These are phyloP conservation scores for Hyperoplus lanceolatus DNA, from an alignment of 2,797 vertebrate species.

Conservation along the genomic window DNA sequence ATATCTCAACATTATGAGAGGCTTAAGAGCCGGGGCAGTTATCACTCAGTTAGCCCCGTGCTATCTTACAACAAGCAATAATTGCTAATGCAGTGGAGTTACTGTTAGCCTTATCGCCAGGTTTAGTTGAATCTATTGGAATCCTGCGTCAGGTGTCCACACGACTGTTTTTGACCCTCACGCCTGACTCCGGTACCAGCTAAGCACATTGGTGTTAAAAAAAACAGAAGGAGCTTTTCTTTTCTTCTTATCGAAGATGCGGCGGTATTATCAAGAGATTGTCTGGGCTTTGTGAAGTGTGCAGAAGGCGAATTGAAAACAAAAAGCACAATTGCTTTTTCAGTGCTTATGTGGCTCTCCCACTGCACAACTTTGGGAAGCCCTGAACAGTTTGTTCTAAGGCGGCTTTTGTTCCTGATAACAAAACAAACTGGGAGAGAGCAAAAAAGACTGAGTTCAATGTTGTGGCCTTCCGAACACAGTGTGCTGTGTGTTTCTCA, in stretches of 20 bases:
- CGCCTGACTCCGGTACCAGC: constrained; percentile 21
- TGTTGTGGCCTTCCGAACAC: constrained; percentile 40
- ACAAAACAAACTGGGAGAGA: constrained; percentile 50
- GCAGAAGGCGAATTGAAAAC: constrained; percentile 65
- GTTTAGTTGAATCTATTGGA: constrained; percentile 49
- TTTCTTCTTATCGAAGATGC: constrained; percentile 65
- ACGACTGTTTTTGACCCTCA: constrained; percentile 47
- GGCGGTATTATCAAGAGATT: constrained; percentile 71
- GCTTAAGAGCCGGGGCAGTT: constrained; percentile 73
- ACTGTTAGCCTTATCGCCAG: constrained; percentile 62
- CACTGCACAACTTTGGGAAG: constrained; percentile 64
- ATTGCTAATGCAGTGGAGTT: constrained; percentile 63
- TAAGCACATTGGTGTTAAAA: constrained; percentile 13
- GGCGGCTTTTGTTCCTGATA: constrained; percentile 66
- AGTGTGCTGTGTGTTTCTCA: constrained; percentile 40
- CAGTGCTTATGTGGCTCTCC: constrained; percentile 50
- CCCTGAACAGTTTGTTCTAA: constrained; percentile 70
- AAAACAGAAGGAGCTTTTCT: constrained; percentile 55
- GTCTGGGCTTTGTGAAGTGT: constrained; percentile 72
- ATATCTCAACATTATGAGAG: constrained; percentile 71
- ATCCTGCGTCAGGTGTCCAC: constrained; percentile 54
- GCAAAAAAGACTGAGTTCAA: constrained; percentile 51
- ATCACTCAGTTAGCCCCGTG: constrained; percentile 61
- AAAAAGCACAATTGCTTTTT: constrained; percentile 66
- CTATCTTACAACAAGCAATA: constrained; percentile 70